phyloP scores from a whole-genome alignment of 2,888 invertebrate genomes.

The Anarsia innoxiella region DNA sequence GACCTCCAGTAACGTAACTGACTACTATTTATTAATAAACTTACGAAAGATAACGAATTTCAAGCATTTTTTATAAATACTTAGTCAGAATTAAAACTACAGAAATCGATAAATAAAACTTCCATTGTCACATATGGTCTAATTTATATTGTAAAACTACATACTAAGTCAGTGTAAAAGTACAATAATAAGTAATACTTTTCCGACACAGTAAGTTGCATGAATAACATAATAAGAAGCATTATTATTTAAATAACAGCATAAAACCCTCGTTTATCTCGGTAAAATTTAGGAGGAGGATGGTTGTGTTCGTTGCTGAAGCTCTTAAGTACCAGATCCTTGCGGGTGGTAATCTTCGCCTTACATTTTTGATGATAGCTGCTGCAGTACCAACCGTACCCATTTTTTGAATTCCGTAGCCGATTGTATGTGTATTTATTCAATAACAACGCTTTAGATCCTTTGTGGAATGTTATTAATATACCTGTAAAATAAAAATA shows the following conservation, averaged over 20 bases:
- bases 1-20: too few relatives aligned
- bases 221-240: too few relatives aligned
- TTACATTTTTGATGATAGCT: constrained; percentile 30
- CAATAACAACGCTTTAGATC: constrained; percentile 8
- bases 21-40: too few relatives aligned
- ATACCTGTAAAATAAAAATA: neutral
- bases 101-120: too few relatives aligned
- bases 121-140: too few relatives aligned
- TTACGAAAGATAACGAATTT: too few relatives aligned
- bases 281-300: constrained; percentile 14
- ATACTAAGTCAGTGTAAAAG: too few relatives aligned
- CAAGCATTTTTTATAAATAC: too few relatives aligned
- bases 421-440: constrained; percentile 25
- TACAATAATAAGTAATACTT: too few relatives aligned
- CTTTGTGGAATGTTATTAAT: constrained; percentile 7
- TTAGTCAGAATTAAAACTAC: too few relatives aligned
- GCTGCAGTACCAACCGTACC: constrained; percentile 27
- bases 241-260: neutral
- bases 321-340: constrained; percentile 12
- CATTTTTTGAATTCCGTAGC: constrained; percentile 14
- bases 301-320: constrained; percentile 21
- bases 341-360: constrained; percentile 18
- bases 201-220: too few relatives aligned
- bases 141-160: too few relatives aligned
- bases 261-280: constrained; percentile 17